Evolutionary conservation across 2,888 invertebrate genomes (phyloP), one percentile per base, ranked within the genome.

Genomic region (Onthophagus sagittarius): DNA sequence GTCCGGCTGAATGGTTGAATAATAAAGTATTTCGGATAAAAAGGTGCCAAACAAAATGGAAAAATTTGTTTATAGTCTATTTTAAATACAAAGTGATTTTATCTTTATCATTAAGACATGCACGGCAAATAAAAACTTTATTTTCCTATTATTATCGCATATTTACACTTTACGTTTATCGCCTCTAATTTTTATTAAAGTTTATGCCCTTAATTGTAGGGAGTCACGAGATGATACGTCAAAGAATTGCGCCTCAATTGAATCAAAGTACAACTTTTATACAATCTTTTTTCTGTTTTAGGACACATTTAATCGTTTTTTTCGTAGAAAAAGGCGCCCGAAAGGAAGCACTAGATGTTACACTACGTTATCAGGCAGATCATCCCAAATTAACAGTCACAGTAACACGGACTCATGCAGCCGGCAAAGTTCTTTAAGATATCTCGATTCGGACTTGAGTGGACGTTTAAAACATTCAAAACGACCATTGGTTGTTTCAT

Each of bases 401-500:
- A 82, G 82, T 79, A 82, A 82, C 80, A 83, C 83, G 75, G 83
- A 84, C 79, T 83, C 83, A 76, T 84, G 81, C 81, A 84, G 83
- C 79, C 80, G 80, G 76, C 82, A 83, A 76, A 82, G 83, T 74
- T 83, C 84, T 31, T 78, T 85, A 23, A 81, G 85, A 69, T 85
- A 84, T 78, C 79, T 85, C 71, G 86, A 85, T 75, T 82, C 83
- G 14, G 85, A 85, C 76, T 82, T 85, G 81, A 53, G 9, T 11
- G 83, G 81, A 75, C 81, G 82, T 77, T 77, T 83, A 73, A 81
- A 81, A 74, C 82, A 83, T 77, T 82, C 84, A 73, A 79, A 82
- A 73, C 78, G 86, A 74, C 86, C 86, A 14, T 77, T 86, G 75
- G 85, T 86, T 64, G 85, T 86, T 70, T 85, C 85, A 63, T 86